phyloP scores from a whole-genome alignment of 2,113 vertebrate species.

The Prochilodus magdalenae region DNA sequence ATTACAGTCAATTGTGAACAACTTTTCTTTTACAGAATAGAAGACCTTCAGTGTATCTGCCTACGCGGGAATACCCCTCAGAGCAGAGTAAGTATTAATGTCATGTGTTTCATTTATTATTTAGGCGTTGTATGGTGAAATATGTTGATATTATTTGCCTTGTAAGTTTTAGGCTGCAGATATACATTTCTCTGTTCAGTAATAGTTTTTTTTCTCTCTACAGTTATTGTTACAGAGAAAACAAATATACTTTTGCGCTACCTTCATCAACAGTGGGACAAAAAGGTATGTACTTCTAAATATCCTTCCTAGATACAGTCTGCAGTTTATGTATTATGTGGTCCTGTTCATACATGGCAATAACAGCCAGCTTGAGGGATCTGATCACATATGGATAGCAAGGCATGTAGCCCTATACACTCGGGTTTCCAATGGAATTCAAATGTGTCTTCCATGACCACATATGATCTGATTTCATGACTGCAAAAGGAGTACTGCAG shows the following conservation, averaged over 20 bases:
- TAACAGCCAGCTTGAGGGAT: too few relatives aligned
- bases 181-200: not conserved
- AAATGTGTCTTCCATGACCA: too few relatives aligned
- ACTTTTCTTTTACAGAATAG: slow-evolving; percentile 82
- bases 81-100: slow-evolving; percentile 89
- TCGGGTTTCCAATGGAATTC: too few relatives aligned
- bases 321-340: too few relatives aligned
- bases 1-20: not conserved
- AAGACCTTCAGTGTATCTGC: slow-evolving; percentile 94
- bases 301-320: not conserved
- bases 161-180: not conserved
- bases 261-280: slow-evolving; percentile 96
- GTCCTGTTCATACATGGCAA: too few relatives aligned
- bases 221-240: slow-evolving; percentile 98
- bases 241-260: slow-evolving; percentile 95
- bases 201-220: slow-evolving; percentile 38
- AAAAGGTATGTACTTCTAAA: slow-evolving; percentile 81
- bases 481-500: too few relatives aligned
- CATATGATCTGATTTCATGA: too few relatives aligned
- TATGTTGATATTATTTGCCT: too few relatives aligned
- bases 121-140: not conserved
- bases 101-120: not conserved
- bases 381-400: too few relatives aligned
- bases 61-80: slow-evolving; percentile 93
- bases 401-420: too few relatives aligned